Evolutionary conservation across 2,888 invertebrate genomes (phyloP), one percentile per base, ranked within the genome.

Genomic region (Torymus auratus): DNA sequence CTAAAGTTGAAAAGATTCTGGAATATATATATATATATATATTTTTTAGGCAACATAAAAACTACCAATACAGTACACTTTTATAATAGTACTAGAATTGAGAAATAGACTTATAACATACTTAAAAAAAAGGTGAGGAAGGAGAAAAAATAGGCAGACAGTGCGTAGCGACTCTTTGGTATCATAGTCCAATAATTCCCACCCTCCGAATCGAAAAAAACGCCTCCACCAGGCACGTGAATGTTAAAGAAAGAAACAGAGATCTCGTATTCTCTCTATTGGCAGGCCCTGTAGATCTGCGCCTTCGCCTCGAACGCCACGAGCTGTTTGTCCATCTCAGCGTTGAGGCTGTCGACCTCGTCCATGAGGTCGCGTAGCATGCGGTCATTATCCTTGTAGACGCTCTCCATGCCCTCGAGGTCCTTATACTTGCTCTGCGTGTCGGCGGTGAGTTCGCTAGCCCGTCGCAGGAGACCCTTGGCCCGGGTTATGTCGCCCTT

Each of bases 391-490:
- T 93, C 93, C 82, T 92, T 93, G 88, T 95, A 95, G 69, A 95
- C 93, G 83, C 92, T 92, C 86, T 95, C 94, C 94, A 95, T 93
- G 89, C 95, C 93, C 86, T 94, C 93, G 71, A 97, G 92, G 85
- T 95, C 94, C 85, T 94, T 94, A 28, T 95, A 92, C 89, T 96
- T 96, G 80, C 93, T 93, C 86, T 94, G 94, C 2, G 96, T 96
- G 84, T 94, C 95, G 80, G 95, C 95, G 1, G 97, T 96, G 23
- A 99, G 92, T 86, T 95, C 94, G 58, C 96, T 95, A 0, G 98
- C 98, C 83, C 95, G 93, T 85, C 95, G 94, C 76, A 96, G 92
- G 75, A 99, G 91, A 61, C 93, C 92, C 87, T 96, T 95, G 3
- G 98, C 97, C 80, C 95, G 93, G 83, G 94, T 94, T 85, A 97